Percentiles rank a stretch among this genome's conserved stretches.
Conservation (phyloP, 2,113 vertebrate species). For the Rhombomys opimus region DNA sequence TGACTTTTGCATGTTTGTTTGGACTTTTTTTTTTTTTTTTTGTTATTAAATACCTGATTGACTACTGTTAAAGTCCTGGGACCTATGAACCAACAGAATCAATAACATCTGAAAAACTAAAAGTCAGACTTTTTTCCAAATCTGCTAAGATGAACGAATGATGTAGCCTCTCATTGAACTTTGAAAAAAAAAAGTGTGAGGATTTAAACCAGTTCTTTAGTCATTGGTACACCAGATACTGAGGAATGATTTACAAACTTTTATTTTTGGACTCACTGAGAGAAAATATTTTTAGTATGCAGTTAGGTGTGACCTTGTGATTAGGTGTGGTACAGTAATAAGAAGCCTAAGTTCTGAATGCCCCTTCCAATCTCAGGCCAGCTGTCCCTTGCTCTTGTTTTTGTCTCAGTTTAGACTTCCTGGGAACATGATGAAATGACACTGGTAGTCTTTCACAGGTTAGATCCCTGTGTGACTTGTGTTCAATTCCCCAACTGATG, state of each 20-base stretch:
- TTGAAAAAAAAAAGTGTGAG: conserved; percentile 1
- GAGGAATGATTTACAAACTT: background rate
- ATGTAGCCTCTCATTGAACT: background rate
- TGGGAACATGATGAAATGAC: background rate
- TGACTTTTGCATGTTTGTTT: background rate
- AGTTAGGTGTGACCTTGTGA: background rate
- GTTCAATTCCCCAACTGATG: rapidly evolving
- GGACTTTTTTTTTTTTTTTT: background rate
- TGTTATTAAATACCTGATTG: background rate
- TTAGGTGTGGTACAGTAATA: background rate
- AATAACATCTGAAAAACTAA: background rate
- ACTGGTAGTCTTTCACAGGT: background rate
- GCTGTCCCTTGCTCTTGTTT: background rate
- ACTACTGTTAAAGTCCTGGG: background rate
- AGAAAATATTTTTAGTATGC: background rate
- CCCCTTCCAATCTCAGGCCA: background rate
- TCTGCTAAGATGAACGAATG: background rate
- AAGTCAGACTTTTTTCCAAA: background rate
- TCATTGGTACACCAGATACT: background rate
- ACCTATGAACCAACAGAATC: rapidly evolving
- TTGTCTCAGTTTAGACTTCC: background rate
- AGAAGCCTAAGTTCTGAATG: background rate
- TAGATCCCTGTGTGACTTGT: background rate
- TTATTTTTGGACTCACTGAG: background rate
- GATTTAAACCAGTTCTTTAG: background rate